Conservation (phyloP, 2,113 vertebrate genomes). For the Canis aureus region DNA sequence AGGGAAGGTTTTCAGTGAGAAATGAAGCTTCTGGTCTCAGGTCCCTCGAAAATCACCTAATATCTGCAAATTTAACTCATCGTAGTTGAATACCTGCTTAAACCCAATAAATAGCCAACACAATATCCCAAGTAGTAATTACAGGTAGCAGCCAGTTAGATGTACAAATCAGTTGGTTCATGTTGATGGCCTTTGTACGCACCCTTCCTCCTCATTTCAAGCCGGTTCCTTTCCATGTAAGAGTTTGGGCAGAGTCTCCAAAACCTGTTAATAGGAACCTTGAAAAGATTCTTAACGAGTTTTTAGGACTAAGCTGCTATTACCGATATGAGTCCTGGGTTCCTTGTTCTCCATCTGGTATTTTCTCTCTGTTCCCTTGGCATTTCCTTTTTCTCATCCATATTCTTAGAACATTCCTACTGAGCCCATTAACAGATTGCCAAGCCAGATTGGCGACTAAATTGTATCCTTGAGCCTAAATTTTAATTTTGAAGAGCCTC, state of each 20-base stretch:
- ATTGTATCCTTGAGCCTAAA: not conserved
- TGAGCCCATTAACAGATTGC: not conserved
- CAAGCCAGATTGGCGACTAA: not conserved
- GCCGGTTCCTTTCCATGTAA: not conserved
- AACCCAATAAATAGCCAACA: not conserved
- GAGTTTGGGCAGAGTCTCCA: not conserved
- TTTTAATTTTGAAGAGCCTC: not conserved
- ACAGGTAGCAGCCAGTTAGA: not conserved
- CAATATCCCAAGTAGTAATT: not conserved
- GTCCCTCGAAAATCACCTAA: not conserved
- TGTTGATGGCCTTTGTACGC: not conserved
- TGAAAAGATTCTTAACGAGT: not conserved
- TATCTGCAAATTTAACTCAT: not conserved
- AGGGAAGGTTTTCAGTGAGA: not conserved
- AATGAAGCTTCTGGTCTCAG: not conserved
- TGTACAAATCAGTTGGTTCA: not conserved
- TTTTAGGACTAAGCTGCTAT: not conserved
- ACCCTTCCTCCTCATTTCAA: not conserved
- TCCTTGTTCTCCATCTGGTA: not conserved
- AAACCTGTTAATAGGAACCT: not conserved
- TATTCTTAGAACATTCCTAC: slow-evolving; percentile 19
- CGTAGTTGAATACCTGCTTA: not conserved
- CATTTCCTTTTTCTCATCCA: not conserved
- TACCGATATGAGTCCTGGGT: not conserved
- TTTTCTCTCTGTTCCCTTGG: slow-evolving; percentile 26